Evolutionary conservation across 2,888 invertebrate species (phyloP), one percentile per base, ranked within the genome.

Genomic region (Tillus elongatus): DNA sequence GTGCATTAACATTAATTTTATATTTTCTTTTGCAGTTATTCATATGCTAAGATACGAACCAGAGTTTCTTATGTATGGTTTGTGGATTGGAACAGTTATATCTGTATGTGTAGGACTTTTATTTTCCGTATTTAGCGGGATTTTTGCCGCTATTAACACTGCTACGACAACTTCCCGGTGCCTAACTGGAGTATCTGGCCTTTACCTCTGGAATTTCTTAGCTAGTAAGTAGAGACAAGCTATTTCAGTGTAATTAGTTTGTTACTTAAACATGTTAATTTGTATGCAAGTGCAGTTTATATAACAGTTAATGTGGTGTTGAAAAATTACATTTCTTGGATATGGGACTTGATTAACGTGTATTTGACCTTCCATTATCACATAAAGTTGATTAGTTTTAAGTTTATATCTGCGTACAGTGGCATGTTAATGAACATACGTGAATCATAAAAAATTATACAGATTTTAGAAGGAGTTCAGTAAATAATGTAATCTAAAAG

Each of bases 61-160:
- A 28, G 72, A 74, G 35, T 72, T 82, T 51, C 72, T 82, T 64
- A 71, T 72, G 38, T 79, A 78, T 56, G 75, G 77, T 14, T 74
- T 86, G 14, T 90, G 88, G 88, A 70, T 84, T 30, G 77, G 80
- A 13, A 82, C 83, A 0, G 73, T 88, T 0, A 73, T 75, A 1
- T 73, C 80, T 42, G 71, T 85, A 4, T 76, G 76, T 8, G 72
- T 77, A 1, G 82, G 81, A 13, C 67, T 89, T 32, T 65, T 82
- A 13, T 79, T 84, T 43, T 72, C 81, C 0, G 77, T 77, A 36
- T 67, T 83, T 1, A 75, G 78, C 2, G 79, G 82, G 31, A 71
- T 85, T 24, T 79, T 89, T 50, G 82, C 88, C 1, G 79, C 86
- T 9, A 68, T 88, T 37, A 88, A 86, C 49, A 82, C 87, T 0